phyloP scores from a whole-genome alignment of 2,888 invertebrate genomes.

The Margaritifera margaritifera region DNA sequence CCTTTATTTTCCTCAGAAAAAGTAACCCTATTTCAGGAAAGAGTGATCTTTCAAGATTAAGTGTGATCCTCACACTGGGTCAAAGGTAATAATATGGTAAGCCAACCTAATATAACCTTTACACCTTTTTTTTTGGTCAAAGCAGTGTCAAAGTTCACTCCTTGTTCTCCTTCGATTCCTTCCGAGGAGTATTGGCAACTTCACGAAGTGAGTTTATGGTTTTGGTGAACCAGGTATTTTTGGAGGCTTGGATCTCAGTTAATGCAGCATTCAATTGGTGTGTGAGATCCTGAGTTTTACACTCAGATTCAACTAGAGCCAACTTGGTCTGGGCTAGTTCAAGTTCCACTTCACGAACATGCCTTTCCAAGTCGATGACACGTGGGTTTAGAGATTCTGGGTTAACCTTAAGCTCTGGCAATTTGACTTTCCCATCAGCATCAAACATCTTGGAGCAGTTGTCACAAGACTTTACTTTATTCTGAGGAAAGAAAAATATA shows the following conservation, averaged over 20 bases:
- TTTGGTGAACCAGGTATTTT: slow-evolving; percentile 92
- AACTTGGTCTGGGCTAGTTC: slow-evolving; percentile 97
- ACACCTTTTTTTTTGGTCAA: too few relatives aligned
- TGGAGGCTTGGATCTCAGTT: slow-evolving; percentile 82
- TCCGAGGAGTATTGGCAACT: slow-evolving; percentile 62
- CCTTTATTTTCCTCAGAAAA: too few relatives aligned
- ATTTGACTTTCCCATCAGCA: slow-evolving; percentile 58
- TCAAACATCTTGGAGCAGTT: slow-evolving; percentile 63
- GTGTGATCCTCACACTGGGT: too few relatives aligned
- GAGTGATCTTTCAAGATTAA: too few relatives aligned
- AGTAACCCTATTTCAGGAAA: too few relatives aligned
- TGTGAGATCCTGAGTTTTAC: slow-evolving; percentile 91
- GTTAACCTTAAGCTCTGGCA: slow-evolving; percentile 48
- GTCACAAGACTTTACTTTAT: slow-evolving; percentile 60
- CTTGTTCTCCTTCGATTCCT: slow-evolving; percentile 29
- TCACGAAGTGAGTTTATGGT: slow-evolving; percentile 82
- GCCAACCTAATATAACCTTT: too few relatives aligned
- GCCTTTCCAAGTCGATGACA: slow-evolving; percentile 57
- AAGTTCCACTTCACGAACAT: slow-evolving; percentile 86
- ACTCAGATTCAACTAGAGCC: slow-evolving; percentile 96
- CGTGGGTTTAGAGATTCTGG: slow-evolving; percentile 59
- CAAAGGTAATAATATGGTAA: too few relatives aligned
- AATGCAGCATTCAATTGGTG: slow-evolving; percentile 90
- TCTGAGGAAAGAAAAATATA: slow-evolving; percentile 15
- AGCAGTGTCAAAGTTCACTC: too few relatives aligned